Evolutionary conservation across 1,140 invertebrate genomes (phyloP), one percentile per base, ranked within the genome.

Genomic region (Branchinecta lynchi): DNA sequence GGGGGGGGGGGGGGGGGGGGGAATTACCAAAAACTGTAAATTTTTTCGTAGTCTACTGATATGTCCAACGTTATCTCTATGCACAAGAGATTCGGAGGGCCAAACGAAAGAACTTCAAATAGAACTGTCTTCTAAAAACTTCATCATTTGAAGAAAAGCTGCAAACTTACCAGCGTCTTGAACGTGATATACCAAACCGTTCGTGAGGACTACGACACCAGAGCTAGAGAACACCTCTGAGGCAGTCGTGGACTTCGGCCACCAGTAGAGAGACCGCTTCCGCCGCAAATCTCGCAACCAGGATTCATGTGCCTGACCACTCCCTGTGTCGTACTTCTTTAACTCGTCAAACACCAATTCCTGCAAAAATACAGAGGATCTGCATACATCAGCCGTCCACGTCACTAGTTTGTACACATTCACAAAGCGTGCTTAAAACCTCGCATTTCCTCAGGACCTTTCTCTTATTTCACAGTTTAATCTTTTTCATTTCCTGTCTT

Each of bases 121-220:
- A 32, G 32, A 32, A 32, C 5, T 32, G 32, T 32, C 32, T 32
- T 32, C 32, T 32, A 32, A 32, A n/a, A 32, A 32, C 5, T 32
- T 32, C 32, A 5, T 32, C 51, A 60, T 60, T 15, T 60, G 17
- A 60, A 60, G 12, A 60, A 60, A 60, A 60, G 6, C 6, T 20
- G 17, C 12, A 60, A 60, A 60, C 51, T 60, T 60, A 60, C 51
- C 6, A 3, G 51, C 51, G 17, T 60, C 51, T 15, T 60, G 2
- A 15, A 15, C 17, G 51, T 60, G 17, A 60, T 60, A 7, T 60
- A 78, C 79, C 70, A 83, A 80, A 71, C 85, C 87, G 77, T 92
- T 90, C 8, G 88, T 89, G 65, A 91, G 75, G 46, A 92, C 81
- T 7, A 89, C 83, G 3, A 89, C 84, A 66, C 90, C 89, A 44